Percentiles rank a stretch among this genome's conserved stretches.
Conservation (phyloP, 2,888 invertebrate species). For the Ypsolopha sequella region DNA sequence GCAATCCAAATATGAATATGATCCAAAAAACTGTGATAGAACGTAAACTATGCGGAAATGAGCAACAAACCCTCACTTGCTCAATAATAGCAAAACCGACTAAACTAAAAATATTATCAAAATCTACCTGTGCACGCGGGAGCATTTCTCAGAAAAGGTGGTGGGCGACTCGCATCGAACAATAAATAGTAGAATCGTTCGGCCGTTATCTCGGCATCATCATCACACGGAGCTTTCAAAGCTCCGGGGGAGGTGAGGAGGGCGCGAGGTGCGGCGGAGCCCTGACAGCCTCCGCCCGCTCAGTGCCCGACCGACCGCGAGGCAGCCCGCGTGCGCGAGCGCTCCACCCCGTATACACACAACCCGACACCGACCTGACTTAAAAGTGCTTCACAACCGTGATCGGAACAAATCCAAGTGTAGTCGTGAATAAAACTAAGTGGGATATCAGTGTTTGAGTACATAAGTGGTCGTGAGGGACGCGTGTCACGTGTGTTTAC, state of each 20-base stretch:
- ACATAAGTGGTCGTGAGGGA: constrained; percentile 18
- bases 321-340: constrained; percentile 44
- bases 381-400: constrained; percentile 20
- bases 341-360: constrained; percentile 10
- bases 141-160: constrained; percentile 33
- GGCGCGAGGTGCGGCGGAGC: constrained; percentile 40
- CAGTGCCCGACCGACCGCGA: constrained; percentile 57
- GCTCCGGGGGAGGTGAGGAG: constrained; percentile 40
- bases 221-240: constrained; percentile 62
- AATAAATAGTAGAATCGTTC: constrained; percentile 65
- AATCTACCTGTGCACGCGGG: constrained; percentile 25
- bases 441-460: not conserved
- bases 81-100: not conserved
- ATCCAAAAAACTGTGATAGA: too few species aligned
- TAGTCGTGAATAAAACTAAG: not conserved
- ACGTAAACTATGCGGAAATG: constrained; percentile 1
- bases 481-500: constrained; percentile 65
- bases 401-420: not conserved
- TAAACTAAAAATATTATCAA: constrained; percentile 9
- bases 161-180: constrained; percentile 50
- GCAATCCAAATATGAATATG: too few species aligned
- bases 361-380: constrained; percentile 20
- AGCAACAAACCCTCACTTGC: constrained; percentile 2
- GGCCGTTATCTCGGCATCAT: constrained; percentile 65
- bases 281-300: constrained; percentile 54